Conservation (phyloP, 1,140 invertebrate genomes). For the Drosophila orosa region DNA sequence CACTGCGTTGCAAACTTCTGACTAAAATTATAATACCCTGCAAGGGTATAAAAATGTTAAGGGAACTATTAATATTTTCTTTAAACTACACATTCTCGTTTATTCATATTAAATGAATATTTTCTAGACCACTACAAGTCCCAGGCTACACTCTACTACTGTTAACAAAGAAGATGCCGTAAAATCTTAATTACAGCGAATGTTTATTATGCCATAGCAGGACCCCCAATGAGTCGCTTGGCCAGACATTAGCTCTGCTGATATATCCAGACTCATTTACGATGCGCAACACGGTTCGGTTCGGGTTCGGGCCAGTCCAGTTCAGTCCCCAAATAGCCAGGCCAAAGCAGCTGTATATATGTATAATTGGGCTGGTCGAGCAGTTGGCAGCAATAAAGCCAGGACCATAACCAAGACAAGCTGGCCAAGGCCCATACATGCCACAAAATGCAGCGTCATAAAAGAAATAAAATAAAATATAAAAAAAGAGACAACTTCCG, state of each 20-base stretch:
- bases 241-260: conserved; percentile 51
- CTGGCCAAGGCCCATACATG: conserved; percentile 37
- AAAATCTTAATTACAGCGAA: conserved; percentile 63
- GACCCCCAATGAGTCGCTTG: conserved; percentile 50
- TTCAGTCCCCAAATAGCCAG: conserved; percentile 49
- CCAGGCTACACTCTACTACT: not conserved
- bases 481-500: conserved; percentile 35
- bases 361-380: conserved; percentile 55
- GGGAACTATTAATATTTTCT: too few relatives aligned
- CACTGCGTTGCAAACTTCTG: too few relatives aligned
- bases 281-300: conserved; percentile 49
- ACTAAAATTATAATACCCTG: too few relatives aligned
- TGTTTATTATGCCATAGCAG: conserved; percentile 54
- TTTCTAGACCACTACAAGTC: not conserved
- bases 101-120: not conserved
- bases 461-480: conserved; percentile 55
- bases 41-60: too few relatives aligned
- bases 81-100: not conserved
- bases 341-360: conserved; percentile 42
- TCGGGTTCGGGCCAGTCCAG: not conserved
- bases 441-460: conserved; percentile 66
- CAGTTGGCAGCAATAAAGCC: conserved; percentile 20
- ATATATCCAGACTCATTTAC: conserved; percentile 60
- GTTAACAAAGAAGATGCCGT: conserved; percentile 26
- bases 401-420: conserved; percentile 7